Evolutionary conservation across 2,888 invertebrate species (phyloP), one percentile per base, ranked within the genome.

Genomic region (Chirona hameri): DNA sequence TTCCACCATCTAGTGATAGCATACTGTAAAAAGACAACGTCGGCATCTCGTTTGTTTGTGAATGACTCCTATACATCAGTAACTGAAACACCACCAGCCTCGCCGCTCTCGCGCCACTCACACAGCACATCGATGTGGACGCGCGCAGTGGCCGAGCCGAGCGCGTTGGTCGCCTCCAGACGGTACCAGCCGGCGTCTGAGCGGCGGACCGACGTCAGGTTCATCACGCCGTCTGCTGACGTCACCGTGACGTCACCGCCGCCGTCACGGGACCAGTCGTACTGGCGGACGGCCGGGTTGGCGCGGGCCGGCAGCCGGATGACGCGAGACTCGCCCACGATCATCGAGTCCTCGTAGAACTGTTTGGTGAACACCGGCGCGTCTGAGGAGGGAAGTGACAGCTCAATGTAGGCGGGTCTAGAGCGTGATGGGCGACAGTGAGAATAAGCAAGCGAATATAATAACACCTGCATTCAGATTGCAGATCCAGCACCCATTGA

Each of bases 121-220:
- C 76, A 76, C 31, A 76, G 76, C 46, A 76, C 76, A 24, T 76
- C 76, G 39, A 76, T 21, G 76, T 76, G 46, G 0, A 76, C 24
- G 9, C 76, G 15, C 46, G 76, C 76, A 1, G 39, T 24, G 76
- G 76, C 76, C 24, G 76, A 76, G 76, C 76, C 76, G 10, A 76
- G 76, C 24, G 39, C 24, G 76, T 46, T 76, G 76, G 24, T 46
- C 39, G 76, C 76, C 10, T 24, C 24, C 39, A 76, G 46, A 1
- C 39, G 76, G 24, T 76, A 76, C 76, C 76, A 76, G 76, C 76
- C 76, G 76, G 76, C 76, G 46, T 76, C 27, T 10, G 21, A 10
- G 1, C 76, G 21, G 1, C 46, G 5, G 7, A 76, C 76, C 10
- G 76, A 46, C 39, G 27, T 39, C 39, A 76, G 76, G 27, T 27